Evolutionary conservation across 1,140 invertebrate species (phyloP), one percentile per base, ranked within the genome.

Genomic region (Mycetomoellerius zeteki): DNA sequence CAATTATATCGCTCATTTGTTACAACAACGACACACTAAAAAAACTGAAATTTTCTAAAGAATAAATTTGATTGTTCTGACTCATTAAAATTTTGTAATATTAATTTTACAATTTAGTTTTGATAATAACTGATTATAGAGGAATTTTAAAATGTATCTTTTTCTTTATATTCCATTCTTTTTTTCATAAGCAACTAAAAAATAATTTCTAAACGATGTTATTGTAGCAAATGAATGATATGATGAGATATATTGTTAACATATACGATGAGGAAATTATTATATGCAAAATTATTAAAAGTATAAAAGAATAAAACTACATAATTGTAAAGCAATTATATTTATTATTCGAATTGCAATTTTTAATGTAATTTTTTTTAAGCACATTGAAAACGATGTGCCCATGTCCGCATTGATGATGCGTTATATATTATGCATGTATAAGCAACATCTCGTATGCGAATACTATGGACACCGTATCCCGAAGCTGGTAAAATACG

Each of bases 391-490:
- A 62, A 14, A 33, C 27, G 27, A 43, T 50, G n/a, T 33, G 24
- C 14, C 6, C 12, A 14, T 4, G 19, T 21, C 27, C 43, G 21
- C 71, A 62, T 86, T 75, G 37, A 33, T 50, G 84, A 56, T 24
- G 30, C 85, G 56, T 50, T 50, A 43, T 43, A 43, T 43, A 10
- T 90, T 89, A 73, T 84, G 3, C 37, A 43, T 43, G 64, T 33
- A 67, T 67, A 64, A 85, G 88, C 87, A 85, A 80, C 85, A 77
- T 90, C 43, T 69, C 71, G 52, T 76, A 30, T 77, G 56, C 86
- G 50, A 71, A 85, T 65, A 87, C 89, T 87, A 89, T 73, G 89
- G 73, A 90, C 89, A 89, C 54, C 56, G 73, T 89, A 85, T 88
- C 88, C 76, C 75, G 24, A 62, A 56, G 72, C 43, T 30, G 58